Percentiles rank a stretch among this genome's conserved stretches.
These are phyloP conservation scores for Pocillopora grandis DNA, from an alignment of 92 coral and sea anemone genomes.

Conservation along the genomic window DNA sequence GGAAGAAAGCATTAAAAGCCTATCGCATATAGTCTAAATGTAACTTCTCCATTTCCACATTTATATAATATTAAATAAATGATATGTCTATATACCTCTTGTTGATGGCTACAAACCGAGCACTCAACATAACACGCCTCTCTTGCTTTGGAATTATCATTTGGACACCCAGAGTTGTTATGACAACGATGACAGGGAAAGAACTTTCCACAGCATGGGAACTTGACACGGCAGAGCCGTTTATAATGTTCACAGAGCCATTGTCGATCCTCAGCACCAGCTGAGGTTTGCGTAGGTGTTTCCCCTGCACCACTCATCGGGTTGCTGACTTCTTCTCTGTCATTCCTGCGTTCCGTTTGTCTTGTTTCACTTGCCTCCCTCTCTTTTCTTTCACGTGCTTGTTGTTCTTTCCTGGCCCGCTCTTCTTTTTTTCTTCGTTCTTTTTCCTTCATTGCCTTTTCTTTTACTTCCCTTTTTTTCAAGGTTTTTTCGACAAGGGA, in stretches of 20 bases:
- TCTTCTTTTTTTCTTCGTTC: conserved; percentile 17
- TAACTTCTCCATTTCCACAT: no score
- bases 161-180: conserved; percentile 62
- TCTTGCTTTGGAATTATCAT: conserved; percentile 51
- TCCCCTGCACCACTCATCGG: neutral
- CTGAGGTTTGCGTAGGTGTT: neutral
- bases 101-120: conserved; percentile 52
- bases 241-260: conserved; percentile 78
- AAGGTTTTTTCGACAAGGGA: conserved; percentile 21
- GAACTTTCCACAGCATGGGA: conserved; percentile 68
- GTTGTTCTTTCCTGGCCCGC: conserved; percentile 15
- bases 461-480: conserved; percentile 17
- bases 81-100: conserved; percentile 43
- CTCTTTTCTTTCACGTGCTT: conserved; percentile 6
- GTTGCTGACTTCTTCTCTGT: neutral
- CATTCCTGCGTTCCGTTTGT: neutral
- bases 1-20: neutral
- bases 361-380: conserved; percentile 13
- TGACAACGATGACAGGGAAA: conserved; percentile 86
- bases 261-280: conserved; percentile 15
- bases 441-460: conserved; percentile 14
- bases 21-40: no score
- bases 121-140: conserved; percentile 62
- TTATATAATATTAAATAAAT: neutral
- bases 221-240: conserved; percentile 65